These are phyloP conservation scores for Bombus picipes DNA, from an alignment of 1,140 invertebrate species.

Conservation along the genomic window DNA sequence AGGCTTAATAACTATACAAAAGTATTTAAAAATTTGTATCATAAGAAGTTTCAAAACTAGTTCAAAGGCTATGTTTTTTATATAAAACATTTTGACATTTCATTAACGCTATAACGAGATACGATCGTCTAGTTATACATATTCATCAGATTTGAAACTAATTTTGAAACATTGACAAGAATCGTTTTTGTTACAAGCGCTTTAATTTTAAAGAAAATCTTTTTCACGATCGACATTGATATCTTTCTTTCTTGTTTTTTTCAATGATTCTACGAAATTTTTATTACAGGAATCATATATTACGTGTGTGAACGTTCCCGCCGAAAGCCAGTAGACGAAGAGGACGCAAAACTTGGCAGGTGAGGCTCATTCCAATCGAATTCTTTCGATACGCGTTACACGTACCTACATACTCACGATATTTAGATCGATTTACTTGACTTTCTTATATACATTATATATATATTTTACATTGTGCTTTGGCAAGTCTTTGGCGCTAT, in stretches of 20 bases:
- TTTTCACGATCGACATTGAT: background rate
- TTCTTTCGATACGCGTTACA: slow-evolving; percentile 20
- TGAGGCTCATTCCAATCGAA: slow-evolving; percentile 77
- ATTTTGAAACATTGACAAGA: no score
- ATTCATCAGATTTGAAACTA: no score
- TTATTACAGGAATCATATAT: slow-evolving; percentile 86
- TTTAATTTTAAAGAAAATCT: background rate
- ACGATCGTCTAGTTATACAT: no score
- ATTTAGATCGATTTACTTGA: slow-evolving; percentile 43
- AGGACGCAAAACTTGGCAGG: slow-evolving; percentile 92
- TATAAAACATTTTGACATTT: no score
- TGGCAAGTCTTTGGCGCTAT: slow-evolving; percentile 81
- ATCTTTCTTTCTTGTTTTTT: background rate
- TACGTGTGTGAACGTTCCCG: slow-evolving; percentile 87
- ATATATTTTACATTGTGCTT: slow-evolving; percentile 77
- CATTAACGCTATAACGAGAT: no score
- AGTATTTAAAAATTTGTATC: no score
- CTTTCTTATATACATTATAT: slow-evolving; percentile 51
- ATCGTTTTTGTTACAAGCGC: no score
- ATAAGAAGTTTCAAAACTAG: no score
- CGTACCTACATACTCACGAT: slow-evolving; percentile 42
- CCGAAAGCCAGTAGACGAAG: slow-evolving; percentile 88
- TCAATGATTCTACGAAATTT: background rate
- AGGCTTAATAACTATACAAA: no score
- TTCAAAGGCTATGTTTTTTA: no score